Evolutionary conservation across 2,888 invertebrate species (phyloP).

Genomic region (Barypeithes pellucidus): DNA sequence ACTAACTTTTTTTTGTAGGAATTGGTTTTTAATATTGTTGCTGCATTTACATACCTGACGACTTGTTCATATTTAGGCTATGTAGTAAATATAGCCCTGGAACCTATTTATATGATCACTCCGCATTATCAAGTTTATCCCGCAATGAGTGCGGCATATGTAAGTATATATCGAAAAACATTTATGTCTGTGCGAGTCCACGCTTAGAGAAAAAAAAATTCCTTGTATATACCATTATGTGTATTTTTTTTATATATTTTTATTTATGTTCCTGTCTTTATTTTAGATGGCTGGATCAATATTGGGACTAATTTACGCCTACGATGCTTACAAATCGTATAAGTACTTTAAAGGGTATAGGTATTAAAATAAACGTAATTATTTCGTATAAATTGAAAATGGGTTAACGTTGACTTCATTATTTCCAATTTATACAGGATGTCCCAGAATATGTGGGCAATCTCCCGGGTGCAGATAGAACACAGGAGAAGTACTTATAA

Average conservation of each 20-base stretch:
- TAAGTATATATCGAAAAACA: conserved; percentile 73
- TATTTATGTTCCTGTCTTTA: conserved; percentile 58
- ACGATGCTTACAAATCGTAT: conserved; percentile 86
- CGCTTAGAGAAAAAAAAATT: too few relatives aligned
- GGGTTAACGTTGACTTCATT: too few relatives aligned
- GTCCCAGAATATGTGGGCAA: too few relatives aligned
- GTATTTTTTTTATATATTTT: conserved; percentile 33
- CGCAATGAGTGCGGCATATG: conserved; percentile 91
- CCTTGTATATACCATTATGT: too few relatives aligned
- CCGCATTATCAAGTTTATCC: conserved; percentile 89
- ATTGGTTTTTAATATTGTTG: conserved; percentile 83
- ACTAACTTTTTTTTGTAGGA: conserved; percentile 76
- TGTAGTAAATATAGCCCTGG: conserved; percentile 83
- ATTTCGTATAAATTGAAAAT: too few relatives aligned
- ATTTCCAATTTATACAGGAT: too few relatives aligned
- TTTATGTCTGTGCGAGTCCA: too few relatives aligned
- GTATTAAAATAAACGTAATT: conserved; percentile 62
- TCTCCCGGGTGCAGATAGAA: too few relatives aligned
- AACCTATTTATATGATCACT: conserved; percentile 82
- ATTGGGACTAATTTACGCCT: conserved; percentile 83
- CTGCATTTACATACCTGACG: conserved; percentile 84
- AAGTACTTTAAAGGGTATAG: conserved; percentile 78
- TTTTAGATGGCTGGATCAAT: conserved; percentile 86
- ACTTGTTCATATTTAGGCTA: conserved; percentile 87
- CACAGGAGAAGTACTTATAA: too few relatives aligned